phyloP scores from a whole-genome alignment of 1,140 invertebrate species.

The Halotydeus destructor region DNA sequence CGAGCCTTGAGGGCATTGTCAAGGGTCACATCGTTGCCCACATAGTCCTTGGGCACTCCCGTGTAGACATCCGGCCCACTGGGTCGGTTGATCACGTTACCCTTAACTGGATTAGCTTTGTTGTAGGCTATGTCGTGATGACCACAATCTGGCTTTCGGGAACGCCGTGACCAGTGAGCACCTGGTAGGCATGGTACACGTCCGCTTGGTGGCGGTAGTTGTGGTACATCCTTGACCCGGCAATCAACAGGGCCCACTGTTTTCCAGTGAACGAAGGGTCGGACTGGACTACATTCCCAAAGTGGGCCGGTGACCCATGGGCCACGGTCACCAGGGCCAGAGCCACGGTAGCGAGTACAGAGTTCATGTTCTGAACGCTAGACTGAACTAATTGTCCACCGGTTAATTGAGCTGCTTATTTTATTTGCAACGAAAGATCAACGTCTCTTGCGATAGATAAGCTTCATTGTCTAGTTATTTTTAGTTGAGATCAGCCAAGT shows the following conservation, averaged over 20 bases:
- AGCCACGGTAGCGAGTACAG: too few relatives aligned
- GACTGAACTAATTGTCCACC: too few relatives aligned
- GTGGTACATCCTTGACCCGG: conserved; percentile 33
- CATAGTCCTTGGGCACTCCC: conserved; percentile 34
- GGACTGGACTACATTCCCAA: too few relatives aligned
- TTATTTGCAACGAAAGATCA: too few relatives aligned
- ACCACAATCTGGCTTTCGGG: conserved; percentile 35
- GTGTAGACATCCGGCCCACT: conserved; percentile 35
- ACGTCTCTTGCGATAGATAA: too few relatives aligned
- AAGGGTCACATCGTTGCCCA: conserved; percentile 30
- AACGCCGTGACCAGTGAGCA: conserved; percentile 34
- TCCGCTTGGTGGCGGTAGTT: conserved; percentile 43
- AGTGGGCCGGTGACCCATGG: too few relatives aligned
- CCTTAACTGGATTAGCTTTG: conserved; percentile 31
- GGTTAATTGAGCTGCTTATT: too few relatives aligned
- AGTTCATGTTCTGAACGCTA: too few relatives aligned
- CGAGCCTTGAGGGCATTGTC: conserved; percentile 34
- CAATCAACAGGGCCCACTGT: conserved; percentile 35
- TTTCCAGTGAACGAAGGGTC: too few relatives aligned
- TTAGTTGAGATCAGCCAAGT: too few relatives aligned
- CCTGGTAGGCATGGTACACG: conserved; percentile 39
- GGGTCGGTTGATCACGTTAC: conserved; percentile 36
- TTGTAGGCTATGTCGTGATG: conserved; percentile 39
- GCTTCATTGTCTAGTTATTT: too few relatives aligned
- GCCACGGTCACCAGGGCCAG: too few relatives aligned